Percentiles rank a stretch among this genome's conserved stretches.
Conservation (phyloP, 2,797 vertebrate species). For the Siniperca undulata region DNA sequence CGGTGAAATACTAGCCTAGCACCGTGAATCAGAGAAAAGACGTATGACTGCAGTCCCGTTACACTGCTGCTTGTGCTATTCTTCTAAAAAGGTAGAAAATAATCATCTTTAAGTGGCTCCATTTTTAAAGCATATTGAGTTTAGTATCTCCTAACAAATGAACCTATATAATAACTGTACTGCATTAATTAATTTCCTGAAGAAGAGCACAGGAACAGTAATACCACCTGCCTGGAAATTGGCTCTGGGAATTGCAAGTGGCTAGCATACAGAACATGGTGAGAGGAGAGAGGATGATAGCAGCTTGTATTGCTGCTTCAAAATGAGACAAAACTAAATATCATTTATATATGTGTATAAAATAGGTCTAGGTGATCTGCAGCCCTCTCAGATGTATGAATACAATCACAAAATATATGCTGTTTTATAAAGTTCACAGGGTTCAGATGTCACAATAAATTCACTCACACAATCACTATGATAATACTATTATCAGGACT, state of each 20-base stretch:
- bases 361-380: background rate
- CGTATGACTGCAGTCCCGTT: slow-evolving; percentile 27
- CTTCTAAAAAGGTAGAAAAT: slow-evolving; percentile 37
- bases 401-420: background rate
- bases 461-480: background rate
- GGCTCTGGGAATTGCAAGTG: slow-evolving; percentile 37
- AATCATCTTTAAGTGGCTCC: slow-evolving; percentile 31
- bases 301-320: slow-evolving; percentile 9
- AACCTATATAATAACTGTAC: slow-evolving; percentile 28
- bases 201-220: slow-evolving; percentile 24
- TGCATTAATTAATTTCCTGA: slow-evolving; percentile 34
- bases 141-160: slow-evolving; percentile 34
- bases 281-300: slow-evolving; percentile 14
- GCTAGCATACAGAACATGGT: background rate
- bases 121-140: slow-evolving; percentile 34
- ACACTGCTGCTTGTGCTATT: slow-evolving; percentile 36
- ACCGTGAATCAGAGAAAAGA: slow-evolving; percentile 47
- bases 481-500: background rate
- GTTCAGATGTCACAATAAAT: slow-evolving; percentile 11
- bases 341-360: background rate
- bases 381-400: slow-evolving; percentile 8
- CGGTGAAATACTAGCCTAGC: slow-evolving; percentile 55
- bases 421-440: background rate
- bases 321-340: slow-evolving; percentile 8
- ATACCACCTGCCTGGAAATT: slow-evolving; percentile 47